Percentiles rank a stretch among this genome's conserved stretches.
Evolutionary conservation across 1,140 invertebrate species (phyloP).

Genomic region (Cepaea nemoralis): DNA sequence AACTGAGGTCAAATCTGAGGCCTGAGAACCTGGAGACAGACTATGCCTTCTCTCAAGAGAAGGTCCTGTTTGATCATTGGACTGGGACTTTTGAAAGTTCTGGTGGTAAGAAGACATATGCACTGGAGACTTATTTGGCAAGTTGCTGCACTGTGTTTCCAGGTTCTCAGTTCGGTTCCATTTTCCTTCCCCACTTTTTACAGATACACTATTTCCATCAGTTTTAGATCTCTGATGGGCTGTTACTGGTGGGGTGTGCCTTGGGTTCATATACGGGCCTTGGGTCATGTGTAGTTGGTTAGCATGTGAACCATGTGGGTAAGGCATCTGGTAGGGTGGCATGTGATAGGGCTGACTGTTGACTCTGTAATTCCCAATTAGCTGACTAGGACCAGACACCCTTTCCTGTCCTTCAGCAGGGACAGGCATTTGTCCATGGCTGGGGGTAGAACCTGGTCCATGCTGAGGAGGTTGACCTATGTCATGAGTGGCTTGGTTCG

Average conservation of each 20-base stretch:
- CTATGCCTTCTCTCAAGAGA: not conserved
- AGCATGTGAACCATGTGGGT: not conserved
- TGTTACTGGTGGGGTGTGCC: not conserved
- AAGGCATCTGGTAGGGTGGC: slow-evolving; percentile 24
- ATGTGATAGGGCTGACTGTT: slow-evolving; percentile 10
- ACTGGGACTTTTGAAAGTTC: not conserved
- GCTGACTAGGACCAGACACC: not conserved
- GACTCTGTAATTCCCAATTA: not conserved
- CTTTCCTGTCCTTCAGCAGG: not conserved
- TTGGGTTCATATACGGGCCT: not conserved
- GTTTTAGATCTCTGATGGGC: not conserved
- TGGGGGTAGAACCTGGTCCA: not conserved
- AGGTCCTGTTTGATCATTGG: not conserved
- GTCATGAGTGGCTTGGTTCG: not conserved
- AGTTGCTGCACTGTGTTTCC: not conserved
- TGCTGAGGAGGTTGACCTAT: not conserved
- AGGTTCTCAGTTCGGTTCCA: not conserved
- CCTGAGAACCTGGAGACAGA: not conserved
- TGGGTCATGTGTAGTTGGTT: not conserved
- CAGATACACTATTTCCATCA: not conserved
- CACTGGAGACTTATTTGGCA: not conserved
- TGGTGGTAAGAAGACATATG: not conserved
- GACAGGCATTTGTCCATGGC: not conserved
- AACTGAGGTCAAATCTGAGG: slow-evolving; percentile 20
- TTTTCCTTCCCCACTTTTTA: not conserved